A percentile compares a stretch with the other conserved stretches of the same genome.
phyloP scores from a whole-genome alignment of 2,113 vertebrate species.

The Strix aluco region DNA sequence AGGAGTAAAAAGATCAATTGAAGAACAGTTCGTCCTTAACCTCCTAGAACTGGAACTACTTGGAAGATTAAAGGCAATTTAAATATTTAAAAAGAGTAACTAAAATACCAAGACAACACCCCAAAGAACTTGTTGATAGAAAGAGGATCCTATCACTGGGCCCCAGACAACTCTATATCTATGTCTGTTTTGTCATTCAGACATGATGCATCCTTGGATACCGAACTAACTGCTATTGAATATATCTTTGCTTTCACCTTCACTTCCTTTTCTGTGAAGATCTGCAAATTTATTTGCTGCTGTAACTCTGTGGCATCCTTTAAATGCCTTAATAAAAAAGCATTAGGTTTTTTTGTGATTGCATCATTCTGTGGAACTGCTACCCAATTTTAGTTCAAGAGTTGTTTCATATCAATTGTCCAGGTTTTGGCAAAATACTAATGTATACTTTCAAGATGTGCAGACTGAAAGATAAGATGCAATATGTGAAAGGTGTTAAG shows the following conservation, averaged over 20 bases:
- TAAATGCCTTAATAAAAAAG: not conserved
- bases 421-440: not conserved
- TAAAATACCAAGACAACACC: not conserved
- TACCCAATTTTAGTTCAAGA: not conserved
- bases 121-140: not conserved
- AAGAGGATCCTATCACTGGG: not conserved
- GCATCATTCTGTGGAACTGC: not conserved
- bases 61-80: not conserved
- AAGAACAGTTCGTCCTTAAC: not conserved
- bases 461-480: not conserved
- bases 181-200: not conserved
- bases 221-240: not conserved
- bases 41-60: not conserved
- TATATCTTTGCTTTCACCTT: not conserved
- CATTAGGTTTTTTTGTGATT: not conserved
- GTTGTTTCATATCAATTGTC: not conserved
- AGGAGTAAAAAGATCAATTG: not conserved
- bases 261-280: not conserved
- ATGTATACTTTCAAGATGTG: not conserved
- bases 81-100: not conserved
- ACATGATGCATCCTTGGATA: not conserved
- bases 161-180: not conserved
- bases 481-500: not conserved
- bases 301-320: not conserved
- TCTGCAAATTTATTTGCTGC: not conserved